Evolutionary conservation across 2,888 invertebrate genomes (phyloP), one percentile per base, ranked within the genome.

Genomic region (Folsomia candida): DNA sequence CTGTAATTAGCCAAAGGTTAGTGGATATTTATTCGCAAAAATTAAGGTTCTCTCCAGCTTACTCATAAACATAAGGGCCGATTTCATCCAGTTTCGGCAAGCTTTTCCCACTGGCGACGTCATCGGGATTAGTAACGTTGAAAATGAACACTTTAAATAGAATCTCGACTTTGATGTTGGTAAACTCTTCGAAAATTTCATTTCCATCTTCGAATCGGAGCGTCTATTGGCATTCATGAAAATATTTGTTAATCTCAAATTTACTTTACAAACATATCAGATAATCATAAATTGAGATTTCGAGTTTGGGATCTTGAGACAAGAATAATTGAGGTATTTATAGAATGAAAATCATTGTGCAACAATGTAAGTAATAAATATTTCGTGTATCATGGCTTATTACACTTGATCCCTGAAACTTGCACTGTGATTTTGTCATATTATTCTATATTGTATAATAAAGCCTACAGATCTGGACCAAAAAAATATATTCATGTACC

Each of bases 41-140:
- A 1, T 63, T 27, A 47, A n/a, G 25, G 26, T 25, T 59, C 25
- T 51, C 47, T 20, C 6, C 11, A 54, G 68, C 71, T 76, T 64
- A 76, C 76, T 72, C 68, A 54, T 76, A 76, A 29, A 72, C 73
- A 51, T 74, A 76, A n/a, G 76, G 76, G 9, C 76, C 76, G 6
- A 74, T 28, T 63, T 76, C 69, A 27, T 73, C 47, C 2, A 76
- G 27, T 28, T 68, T 68, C 2, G 76, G 76, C 2, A 18, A 60
- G 4, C 14, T 25, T 54, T 67, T 69, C 37, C 76, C 76, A 20
- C 24, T 54, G 2, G 68, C 47, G 20, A 76, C 69, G 27, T 74
- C 69, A 1, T 72, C 67, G n/a, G 71, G 68, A 67, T 76, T 76
- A 1, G 76, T 76, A n/a, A 76, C 60, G 57, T 73, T 74, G 60